Base-by-base conservation (phyloP, 2,888 invertebrate species). In the Marasmarcha lunaedactyla region DNA sequence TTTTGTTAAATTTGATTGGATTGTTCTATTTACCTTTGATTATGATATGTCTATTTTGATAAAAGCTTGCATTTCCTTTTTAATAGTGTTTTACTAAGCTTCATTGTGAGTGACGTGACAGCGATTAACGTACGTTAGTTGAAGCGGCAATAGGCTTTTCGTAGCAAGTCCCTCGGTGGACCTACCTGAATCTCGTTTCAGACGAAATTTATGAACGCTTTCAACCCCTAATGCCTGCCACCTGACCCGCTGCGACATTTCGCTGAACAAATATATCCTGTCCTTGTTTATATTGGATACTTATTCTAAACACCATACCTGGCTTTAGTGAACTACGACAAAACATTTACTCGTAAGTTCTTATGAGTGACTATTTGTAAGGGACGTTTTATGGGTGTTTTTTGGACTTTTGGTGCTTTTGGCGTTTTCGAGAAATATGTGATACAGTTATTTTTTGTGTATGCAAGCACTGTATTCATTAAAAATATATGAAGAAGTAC, bases 141-240 rank as follows among this genome's bases (percentile, higher is more conserved):
- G 4, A 20, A 20, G 51, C 48, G 50, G 48, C 58, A 56, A 55
- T 63, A 65, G 64, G 64, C 65, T 62, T 57, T 59, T 55, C 52
- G 52, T 50, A 54, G 46, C 43, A 50, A 49, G 53, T 50, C 52
- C 44, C 46, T 63, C 57, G 61, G 65, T 57, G 59, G 59, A 55
- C 60, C 60, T 77, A 79, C 70, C 76, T 78, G 78, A 57, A 71
- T 58, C 66, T 63, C 65, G 59, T 61, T 62, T 59, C 59, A 57
- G 65, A 59, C 60, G 60, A 68, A 79, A 81, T 79, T 81, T 81
- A 79, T 79, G 78, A 73, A 74, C 62, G 72, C 73, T 73, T 71
- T 76, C 66, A 74, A 63, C 60, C 71, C 77, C 78, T 69, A 72
- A 71, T 77, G 63, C 76, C 66, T 71, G 76, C 77, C 76, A 79